Evolutionary conservation across 2,797 vertebrate genomes (phyloP), one percentile per base, ranked within the genome.

Genomic region (Emydoidea blandingii): DNA sequence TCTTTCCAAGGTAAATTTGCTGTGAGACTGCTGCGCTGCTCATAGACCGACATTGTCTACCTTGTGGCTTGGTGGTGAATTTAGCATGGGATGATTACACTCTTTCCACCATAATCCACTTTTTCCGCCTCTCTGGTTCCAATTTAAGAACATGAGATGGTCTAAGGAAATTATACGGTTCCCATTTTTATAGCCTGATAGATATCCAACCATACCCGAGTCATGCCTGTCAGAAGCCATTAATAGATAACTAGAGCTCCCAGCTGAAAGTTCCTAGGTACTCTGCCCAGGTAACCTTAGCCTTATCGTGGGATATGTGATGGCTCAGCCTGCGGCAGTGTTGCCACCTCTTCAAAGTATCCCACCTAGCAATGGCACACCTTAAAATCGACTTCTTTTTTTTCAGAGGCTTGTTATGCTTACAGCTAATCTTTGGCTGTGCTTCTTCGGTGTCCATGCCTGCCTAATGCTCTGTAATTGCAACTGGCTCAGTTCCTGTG

Each of bases 401-500:
- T 92, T 87, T 62, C 1, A 0, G 62, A 18, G 62, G 91, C 76
- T 74, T n/a, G 15, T 88, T 96, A 19, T 68, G 85, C 91, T 96
- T 94, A 91, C 53, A 93, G 57, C 72, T 91, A 81, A 0, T n/a
- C 94, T 97, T 92, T 87, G 86, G 92, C 90, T 21, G 50, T 65
- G 82, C 80, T 94, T 54, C 80, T 65, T 76, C 80, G 0, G 14
- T 14, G 34, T 5, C 16, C 16, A 44, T 90, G 82, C 14, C 74
- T 88, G 88, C 86, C 52, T 85, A 21, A 47, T 5, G 53, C 54
- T 92, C 76, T 85, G 44, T 29, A 50, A 74, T 21, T 76, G 88
- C 79, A 78, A 49, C 0, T 76, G 88, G 76, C 91, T 72, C 83
- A 5, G 76, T 90, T 44, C 93, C 92, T 47, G 27, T 0, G 0